Evolutionary conservation across 2,888 invertebrate genomes (phyloP), one percentile per base, ranked within the genome.

Genomic region (Tipula lateralis): DNA sequence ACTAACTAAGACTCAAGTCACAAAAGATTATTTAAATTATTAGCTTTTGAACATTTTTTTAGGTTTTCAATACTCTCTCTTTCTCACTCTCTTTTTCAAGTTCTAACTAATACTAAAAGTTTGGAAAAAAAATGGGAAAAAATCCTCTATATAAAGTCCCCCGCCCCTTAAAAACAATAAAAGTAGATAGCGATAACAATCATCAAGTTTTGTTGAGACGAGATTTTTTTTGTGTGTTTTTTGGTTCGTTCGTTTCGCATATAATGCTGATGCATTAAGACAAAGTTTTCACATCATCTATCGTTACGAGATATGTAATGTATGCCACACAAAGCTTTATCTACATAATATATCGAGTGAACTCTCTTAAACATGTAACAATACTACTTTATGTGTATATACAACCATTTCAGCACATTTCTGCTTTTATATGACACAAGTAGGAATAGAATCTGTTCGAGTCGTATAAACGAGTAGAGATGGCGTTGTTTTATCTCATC

Each of bases 241-340:
- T 50, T 66, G 66, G 66, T 24, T 66, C 66, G 24, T 66, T 50
- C 44, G 16, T 50, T 50, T 50, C 44, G n/a, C n/a, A 50, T 50
- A 66, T 66, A 24, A 66, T 66, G 66, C 66, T 66, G 66, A 66
- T 66, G 66, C 66, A 66, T 66, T 66, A 66, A 66, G 66, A 66
- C 66, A 66, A 66, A 66, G 66, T 66, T 66, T 66, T 66, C 66
- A 66, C 66, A 66, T 66, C 66, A 66, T 66, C 66, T 19, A 24
- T 66, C 24, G 66, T 66, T 66, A 66, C 12, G 24, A 66, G 66
- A 66, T 6, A 9, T 24, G 24, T 50, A 50, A 50, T 50, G 24
- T 50, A 50, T 50, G 44, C n/a, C 16, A 24, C 24, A 66, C 24
- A 24, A n/a, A 44, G 16, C n/a, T 44, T n/a, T n/a, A n/a, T n/a